phyloP scores from a whole-genome alignment of 1,140 invertebrate species.

The Heliconius hermathena region DNA sequence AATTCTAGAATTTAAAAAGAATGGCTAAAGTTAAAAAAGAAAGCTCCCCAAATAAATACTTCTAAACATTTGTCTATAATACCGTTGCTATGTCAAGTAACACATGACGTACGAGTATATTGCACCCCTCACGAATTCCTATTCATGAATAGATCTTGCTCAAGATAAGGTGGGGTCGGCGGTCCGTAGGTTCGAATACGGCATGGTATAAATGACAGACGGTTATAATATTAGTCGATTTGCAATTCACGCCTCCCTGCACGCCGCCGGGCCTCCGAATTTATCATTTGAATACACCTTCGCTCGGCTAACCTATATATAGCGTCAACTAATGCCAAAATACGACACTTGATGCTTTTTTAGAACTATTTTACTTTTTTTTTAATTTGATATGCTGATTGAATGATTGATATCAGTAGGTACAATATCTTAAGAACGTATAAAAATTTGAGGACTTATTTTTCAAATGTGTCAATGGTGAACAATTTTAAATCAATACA shows the following conservation, averaged over 20 bases:
- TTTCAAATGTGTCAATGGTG: too few species aligned
- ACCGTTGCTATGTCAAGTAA: neutral
- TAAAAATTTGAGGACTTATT: too few species aligned
- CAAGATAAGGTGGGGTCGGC: neutral
- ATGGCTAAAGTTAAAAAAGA: too few species aligned
- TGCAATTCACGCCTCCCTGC: constrained; percentile 40
- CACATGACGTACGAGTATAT: neutral
- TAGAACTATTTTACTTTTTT: too few species aligned
- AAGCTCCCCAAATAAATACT: too few species aligned
- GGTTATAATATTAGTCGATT: constrained; percentile 25
- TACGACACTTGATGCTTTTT: neutral
- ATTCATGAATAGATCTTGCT: constrained; percentile 1
- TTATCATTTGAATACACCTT: constrained; percentile 31
- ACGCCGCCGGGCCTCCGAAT: constrained; percentile 37
- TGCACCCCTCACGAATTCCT: neutral
- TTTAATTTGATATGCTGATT: too few species aligned
- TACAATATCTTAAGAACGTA: too few species aligned
- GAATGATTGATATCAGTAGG: too few species aligned
- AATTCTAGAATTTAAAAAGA: too few species aligned
- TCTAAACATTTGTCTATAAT: neutral
- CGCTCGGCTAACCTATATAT: constrained; percentile 24
- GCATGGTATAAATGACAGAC: constrained; percentile 9
- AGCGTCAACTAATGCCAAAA: constrained; percentile 7
- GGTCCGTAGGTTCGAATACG: neutral
- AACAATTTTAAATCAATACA: too few species aligned